These are phyloP conservation scores for Eremobia ochroleuca DNA, from an alignment of 2,888 invertebrate species.

Conservation along the genomic window DNA sequence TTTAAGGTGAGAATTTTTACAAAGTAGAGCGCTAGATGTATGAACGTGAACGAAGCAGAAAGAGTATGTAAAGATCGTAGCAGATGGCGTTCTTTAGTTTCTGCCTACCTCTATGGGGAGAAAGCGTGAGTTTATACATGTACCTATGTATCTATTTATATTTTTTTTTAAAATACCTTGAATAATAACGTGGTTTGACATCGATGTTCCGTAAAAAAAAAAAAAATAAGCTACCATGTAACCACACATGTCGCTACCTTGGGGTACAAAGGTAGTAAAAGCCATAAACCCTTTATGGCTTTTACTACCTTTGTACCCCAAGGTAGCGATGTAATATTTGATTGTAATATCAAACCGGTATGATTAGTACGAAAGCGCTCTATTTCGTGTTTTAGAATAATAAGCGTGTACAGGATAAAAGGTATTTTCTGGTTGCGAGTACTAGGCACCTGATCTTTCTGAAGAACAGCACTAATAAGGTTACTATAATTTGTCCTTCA, in stretches of 20 bases:
- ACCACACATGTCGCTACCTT: too few relatives aligned
- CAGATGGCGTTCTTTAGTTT: background rate
- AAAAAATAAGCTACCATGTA: background rate
- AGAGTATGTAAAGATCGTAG: background rate
- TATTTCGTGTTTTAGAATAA: constrained; percentile 1
- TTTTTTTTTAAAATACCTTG: background rate
- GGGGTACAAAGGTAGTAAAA: too few relatives aligned
- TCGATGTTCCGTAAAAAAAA: constrained; percentile 4
- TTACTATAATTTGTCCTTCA: background rate
- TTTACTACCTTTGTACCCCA: too few relatives aligned
- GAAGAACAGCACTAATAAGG: background rate
- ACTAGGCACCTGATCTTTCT: background rate
- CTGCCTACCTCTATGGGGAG: background rate
- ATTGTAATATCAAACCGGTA: constrained; percentile 22
- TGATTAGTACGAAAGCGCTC: background rate
- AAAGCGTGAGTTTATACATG: background rate
- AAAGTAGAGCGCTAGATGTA: too few relatives aligned
- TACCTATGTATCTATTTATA: too few relatives aligned
- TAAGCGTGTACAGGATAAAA: background rate
- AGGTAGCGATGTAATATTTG: too few relatives aligned
- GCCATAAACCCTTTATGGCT: too few relatives aligned
- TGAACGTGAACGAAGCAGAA: background rate
- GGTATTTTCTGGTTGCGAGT: background rate
- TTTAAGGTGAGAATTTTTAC: too few relatives aligned
- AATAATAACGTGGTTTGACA: background rate